A percentile compares a stretch with the other conserved stretches of the same genome.
These are phyloP conservation scores for Echiichthys vipera DNA, from an alignment of 2,797 vertebrate genomes.

Conservation along the genomic window DNA sequence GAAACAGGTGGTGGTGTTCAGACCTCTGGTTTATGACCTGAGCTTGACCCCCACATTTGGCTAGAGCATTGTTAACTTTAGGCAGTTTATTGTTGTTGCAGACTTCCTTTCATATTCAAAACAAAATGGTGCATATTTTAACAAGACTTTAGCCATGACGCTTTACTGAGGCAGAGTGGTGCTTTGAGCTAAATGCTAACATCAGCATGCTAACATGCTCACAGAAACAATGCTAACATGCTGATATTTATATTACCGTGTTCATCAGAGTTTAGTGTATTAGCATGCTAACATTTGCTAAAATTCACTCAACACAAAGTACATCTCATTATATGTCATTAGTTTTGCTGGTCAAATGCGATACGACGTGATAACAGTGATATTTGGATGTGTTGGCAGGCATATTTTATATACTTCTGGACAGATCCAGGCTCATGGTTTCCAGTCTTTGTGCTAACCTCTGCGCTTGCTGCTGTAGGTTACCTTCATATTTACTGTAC, in stretches of 20 bases:
- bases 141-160: neutral
- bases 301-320: neutral
- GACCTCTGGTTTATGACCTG: slow-evolving; percentile 32
- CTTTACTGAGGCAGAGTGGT: neutral
- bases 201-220: neutral
- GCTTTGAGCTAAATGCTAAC: neutral
- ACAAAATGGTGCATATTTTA: neutral
- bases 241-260: neutral
- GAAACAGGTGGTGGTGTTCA: slow-evolving; percentile 39
- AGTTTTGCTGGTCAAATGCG: neutral
- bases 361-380: no score
- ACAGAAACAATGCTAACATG: no score
- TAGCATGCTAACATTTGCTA: neutral
- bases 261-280: neutral
- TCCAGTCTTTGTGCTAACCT: neutral
- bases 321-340: neutral
- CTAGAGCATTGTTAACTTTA: slow-evolving; percentile 18
- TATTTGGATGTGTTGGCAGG: neutral
- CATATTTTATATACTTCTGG: neutral
- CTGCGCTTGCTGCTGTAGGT: neutral
- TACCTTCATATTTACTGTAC: neutral
- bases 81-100: neutral
- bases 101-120: neutral
- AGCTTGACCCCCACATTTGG: slow-evolving; percentile 23
- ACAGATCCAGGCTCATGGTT: neutral